Conservation (phyloP, 2,888 invertebrate species). For the Drosophila falleni region DNA sequence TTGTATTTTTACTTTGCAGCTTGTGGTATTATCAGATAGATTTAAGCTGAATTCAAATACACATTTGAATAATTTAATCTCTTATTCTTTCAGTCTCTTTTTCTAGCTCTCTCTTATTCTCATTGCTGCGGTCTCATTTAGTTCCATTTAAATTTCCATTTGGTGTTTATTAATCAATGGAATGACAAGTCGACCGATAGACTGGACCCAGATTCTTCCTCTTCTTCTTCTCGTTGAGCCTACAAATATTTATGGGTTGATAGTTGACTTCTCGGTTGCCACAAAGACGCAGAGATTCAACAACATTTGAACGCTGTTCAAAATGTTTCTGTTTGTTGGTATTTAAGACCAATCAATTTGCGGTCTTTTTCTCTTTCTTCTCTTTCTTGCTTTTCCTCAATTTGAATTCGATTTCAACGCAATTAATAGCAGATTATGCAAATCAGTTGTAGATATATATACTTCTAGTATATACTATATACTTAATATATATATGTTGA, state of each 20-base stretch:
- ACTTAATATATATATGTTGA: constrained; percentile 24
- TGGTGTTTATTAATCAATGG: constrained; percentile 76
- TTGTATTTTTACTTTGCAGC: background rate
- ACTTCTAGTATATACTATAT: constrained; percentile 11
- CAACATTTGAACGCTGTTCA: constrained; percentile 3
- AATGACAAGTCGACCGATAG: constrained; percentile 60
- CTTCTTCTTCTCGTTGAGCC: constrained; percentile 13
- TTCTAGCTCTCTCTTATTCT: background rate
- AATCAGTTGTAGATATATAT: constrained; percentile 63
- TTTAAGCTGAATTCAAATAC: constrained; percentile 24
- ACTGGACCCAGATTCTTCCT: constrained; percentile 28
- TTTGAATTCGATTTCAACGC: constrained; percentile 73
- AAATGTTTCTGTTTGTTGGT: constrained; percentile 68
- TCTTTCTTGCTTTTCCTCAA: constrained; percentile 34
- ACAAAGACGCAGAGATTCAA: background rate
- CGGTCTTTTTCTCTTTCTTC: constrained; percentile 13
- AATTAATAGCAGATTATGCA: constrained; percentile 83
- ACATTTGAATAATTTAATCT: constrained; percentile 56
- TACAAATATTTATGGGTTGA: constrained; percentile 42
- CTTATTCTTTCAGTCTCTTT: background rate
- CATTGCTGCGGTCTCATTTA: constrained; percentile 7
- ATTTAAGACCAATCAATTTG: constrained; percentile 75
- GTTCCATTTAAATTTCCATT: constrained; percentile 73
- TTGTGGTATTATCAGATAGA: constrained; percentile 16
- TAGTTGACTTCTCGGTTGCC: constrained; percentile 6